Evolutionary conservation across 2,797 vertebrate species (phyloP).

Genomic region (Odontamblyopus rebecca): DNA sequence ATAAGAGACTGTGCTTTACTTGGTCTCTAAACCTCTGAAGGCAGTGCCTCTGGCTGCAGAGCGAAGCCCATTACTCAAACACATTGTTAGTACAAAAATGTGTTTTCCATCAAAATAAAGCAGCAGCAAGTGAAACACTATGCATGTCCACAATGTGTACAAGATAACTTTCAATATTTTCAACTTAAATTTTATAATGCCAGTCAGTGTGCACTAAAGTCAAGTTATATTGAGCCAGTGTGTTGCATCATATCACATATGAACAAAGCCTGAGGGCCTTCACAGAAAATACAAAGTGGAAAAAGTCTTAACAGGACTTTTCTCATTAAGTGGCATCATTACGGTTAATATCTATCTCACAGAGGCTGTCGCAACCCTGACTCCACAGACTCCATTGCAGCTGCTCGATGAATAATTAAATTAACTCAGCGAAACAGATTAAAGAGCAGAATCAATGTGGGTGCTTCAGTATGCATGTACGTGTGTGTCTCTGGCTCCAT

Average conservation of each 20-base stretch:
- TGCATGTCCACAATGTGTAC: background rate
- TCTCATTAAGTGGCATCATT: slow-evolving; percentile 51
- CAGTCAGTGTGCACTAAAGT: background rate
- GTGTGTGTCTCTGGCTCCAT: slow-evolving; percentile 20
- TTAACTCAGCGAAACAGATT: slow-evolving; percentile 46
- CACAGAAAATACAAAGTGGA: slow-evolving; percentile 26
- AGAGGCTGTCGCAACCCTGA: slow-evolving; percentile 32
- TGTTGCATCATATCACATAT: slow-evolving; percentile 40
- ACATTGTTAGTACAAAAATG: background rate
- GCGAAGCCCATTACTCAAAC: slow-evolving; percentile 10
- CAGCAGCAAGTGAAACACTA: background rate
- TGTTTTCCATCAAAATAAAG: slow-evolving; percentile 11
- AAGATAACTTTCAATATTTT: background rate
- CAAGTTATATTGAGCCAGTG: slow-evolving; percentile 15
- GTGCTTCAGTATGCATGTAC: slow-evolving; percentile 17
- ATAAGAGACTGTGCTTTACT: slow-evolving; percentile 19
- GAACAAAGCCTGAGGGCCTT: slow-evolving; percentile 9
- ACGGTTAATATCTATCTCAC: slow-evolving; percentile 46
- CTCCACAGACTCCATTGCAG: slow-evolving; percentile 36
- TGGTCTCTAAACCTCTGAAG: slow-evolving; percentile 21
- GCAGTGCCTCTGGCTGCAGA: slow-evolving; percentile 9
- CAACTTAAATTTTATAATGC: slow-evolving; percentile 7
- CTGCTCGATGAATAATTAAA: slow-evolving; percentile 45
- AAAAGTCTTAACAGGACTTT: slow-evolving; percentile 14
- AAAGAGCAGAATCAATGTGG: slow-evolving; percentile 42